A percentile compares a stretch with the other conserved stretches of the same genome.
Conservation (phyloP, 1,140 invertebrate species). For the Drosophila bipectinata region DNA sequence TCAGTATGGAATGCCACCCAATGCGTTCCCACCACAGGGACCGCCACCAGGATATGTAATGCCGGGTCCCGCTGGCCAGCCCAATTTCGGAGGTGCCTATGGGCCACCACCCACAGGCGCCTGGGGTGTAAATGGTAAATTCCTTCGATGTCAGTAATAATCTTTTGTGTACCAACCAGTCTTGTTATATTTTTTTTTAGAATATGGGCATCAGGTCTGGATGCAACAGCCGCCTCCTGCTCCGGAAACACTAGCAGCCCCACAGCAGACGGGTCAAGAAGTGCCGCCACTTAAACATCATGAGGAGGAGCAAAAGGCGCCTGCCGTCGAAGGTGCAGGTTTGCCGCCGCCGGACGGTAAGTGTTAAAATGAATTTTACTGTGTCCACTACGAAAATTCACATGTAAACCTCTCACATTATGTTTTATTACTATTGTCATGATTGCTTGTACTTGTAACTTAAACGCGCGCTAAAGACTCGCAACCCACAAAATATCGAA, state of each 20-base stretch:
- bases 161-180: too few species aligned
- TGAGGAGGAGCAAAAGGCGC: slow-evolving; percentile 44
- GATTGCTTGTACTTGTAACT: slow-evolving; percentile 57
- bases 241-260: slow-evolving; percentile 29
- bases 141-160: neutral
- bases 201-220: slow-evolving; percentile 75
- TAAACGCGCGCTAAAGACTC: slow-evolving; percentile 34
- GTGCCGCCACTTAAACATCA: slow-evolving; percentile 8
- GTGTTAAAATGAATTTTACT: slow-evolving; percentile 69
- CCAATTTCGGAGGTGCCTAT: slow-evolving; percentile 55
- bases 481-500: slow-evolving; percentile 38
- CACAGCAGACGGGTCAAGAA: slow-evolving; percentile 28
- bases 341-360: slow-evolving; percentile 72
- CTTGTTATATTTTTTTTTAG: slow-evolving; percentile 17
- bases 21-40: slow-evolving; percentile 56
- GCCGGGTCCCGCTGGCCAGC: slow-evolving; percentile 53
- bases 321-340: slow-evolving; percentile 69
- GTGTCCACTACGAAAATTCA: slow-evolving; percentile 67
- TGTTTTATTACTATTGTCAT: slow-evolving; percentile 80
- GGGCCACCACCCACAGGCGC: slow-evolving; percentile 50
- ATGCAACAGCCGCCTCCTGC: slow-evolving; percentile 49
- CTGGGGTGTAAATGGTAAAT: slow-evolving; percentile 72
- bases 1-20: slow-evolving; percentile 63
- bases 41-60: slow-evolving; percentile 59
- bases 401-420: slow-evolving; percentile 80